Conservation (phyloP, 2,888 invertebrate genomes). For the Drosophila tanythrix region DNA sequence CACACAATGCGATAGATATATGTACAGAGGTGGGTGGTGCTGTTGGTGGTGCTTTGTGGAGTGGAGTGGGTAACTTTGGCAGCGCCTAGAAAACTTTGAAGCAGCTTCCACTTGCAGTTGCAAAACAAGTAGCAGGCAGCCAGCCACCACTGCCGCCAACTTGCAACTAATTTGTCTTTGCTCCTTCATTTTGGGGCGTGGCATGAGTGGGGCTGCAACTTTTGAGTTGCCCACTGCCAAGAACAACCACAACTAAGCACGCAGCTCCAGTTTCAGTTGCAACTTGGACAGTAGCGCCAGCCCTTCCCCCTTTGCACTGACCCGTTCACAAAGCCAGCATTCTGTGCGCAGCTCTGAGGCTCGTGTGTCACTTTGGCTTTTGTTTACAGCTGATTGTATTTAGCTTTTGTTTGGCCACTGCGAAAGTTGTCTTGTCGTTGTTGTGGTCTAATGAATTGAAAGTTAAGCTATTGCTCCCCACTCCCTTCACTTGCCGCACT, state of each 20-base stretch:
- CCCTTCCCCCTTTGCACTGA: too few relatives aligned
- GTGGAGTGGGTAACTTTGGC: conserved; percentile 41
- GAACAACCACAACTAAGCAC: conserved; percentile 3
- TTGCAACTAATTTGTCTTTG: conserved; percentile 75
- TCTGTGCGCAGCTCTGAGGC: conserved; percentile 26
- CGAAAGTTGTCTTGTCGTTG: conserved; percentile 67
- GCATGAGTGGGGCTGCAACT: conserved; percentile 26
- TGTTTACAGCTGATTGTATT: conserved; percentile 75
- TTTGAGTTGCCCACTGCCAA: conserved; percentile 20
- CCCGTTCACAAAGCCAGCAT: background rate
- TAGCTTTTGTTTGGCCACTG: conserved; percentile 70
- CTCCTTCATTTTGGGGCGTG: conserved; percentile 40
- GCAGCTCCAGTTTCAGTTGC: conserved; percentile 31
- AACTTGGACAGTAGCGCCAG: conserved; percentile 9
- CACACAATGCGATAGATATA: conserved; percentile 52
- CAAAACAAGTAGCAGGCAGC: conserved; percentile 13
- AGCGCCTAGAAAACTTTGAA: conserved; percentile 51
- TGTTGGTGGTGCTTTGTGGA: background rate
- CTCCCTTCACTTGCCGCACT: background rate
- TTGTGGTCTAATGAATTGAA: conserved; percentile 74
- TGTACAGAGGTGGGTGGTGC: background rate
- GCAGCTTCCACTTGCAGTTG: conserved; percentile 52
- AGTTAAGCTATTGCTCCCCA: conserved; percentile 51
- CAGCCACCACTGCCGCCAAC: conserved; percentile 39
- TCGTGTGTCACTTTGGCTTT: conserved; percentile 65